phyloP scores from a whole-genome alignment of 2,797 vertebrate species.

The Acanthopagrus latus region DNA sequence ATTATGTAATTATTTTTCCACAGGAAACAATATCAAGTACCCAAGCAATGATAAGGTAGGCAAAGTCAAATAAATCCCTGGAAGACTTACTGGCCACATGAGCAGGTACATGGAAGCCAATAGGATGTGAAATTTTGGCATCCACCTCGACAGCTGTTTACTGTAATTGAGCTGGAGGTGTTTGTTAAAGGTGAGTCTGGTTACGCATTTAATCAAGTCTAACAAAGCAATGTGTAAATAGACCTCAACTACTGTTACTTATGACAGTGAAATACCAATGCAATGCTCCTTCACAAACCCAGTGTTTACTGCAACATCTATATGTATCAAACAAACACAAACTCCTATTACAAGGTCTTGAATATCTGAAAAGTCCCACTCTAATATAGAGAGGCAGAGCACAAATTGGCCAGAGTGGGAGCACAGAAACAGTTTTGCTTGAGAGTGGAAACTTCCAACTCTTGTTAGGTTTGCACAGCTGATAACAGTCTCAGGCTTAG shows the following conservation, averaged over 20 bases:
- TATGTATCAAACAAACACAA: neutral
- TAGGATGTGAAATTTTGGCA: slow-evolving; percentile 53
- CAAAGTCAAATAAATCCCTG: slow-evolving; percentile 13
- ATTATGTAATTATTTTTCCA: slow-evolving; percentile 2
- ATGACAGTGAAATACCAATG: neutral
- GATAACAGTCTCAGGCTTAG: slow-evolving; percentile 46
- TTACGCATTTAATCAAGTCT: slow-evolving; percentile 42
- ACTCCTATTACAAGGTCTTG: neutral
- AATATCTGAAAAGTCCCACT: neutral
- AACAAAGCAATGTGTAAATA: slow-evolving; percentile 21
- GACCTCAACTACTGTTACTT: slow-evolving; percentile 1
- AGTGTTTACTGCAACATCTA: neutral
- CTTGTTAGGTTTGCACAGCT: slow-evolving; percentile 59
- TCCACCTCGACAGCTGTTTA: slow-evolving; percentile 58
- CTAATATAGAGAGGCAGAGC: neutral
- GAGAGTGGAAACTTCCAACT: slow-evolving; percentile 39
- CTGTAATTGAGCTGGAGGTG: slow-evolving; percentile 54
- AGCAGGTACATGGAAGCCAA: slow-evolving; percentile 40
- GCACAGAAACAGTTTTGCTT: slow-evolving; percentile 1
- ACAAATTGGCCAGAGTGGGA: neutral
- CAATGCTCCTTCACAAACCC: too few relatives aligned
- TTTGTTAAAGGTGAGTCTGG: slow-evolving; percentile 70
- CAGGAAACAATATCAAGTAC: neutral
- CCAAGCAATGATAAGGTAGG: neutral
- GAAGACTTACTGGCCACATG: neutral